Percentiles rank a stretch among this genome's conserved stretches.
These are phyloP conservation scores for Tenthredo notha DNA, from an alignment of 2,888 invertebrate species.

Conservation along the genomic window DNA sequence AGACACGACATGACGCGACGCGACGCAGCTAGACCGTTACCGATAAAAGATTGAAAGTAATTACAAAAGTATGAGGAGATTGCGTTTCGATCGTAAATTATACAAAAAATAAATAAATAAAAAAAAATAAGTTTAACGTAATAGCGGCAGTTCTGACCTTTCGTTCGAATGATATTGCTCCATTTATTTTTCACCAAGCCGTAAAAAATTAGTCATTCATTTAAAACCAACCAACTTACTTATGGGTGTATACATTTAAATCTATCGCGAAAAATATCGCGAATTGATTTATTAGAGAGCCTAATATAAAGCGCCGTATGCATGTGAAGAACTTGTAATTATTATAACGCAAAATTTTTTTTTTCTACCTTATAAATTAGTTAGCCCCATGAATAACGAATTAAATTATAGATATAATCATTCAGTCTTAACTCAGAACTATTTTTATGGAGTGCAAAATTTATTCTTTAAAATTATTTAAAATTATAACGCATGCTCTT, in stretches of 20 bases:
- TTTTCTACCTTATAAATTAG: neutral
- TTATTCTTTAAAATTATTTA: neutral
- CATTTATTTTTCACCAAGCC: constrained; percentile 14
- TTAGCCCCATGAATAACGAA: neutral
- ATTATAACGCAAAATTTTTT: neutral
- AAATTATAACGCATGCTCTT: neutral
- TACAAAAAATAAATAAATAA: too few relatives aligned
- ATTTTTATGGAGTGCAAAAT: neutral
- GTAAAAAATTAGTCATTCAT: neutral
- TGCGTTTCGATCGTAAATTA: constrained; percentile 21
- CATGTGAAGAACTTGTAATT: neutral
- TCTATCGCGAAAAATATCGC: neutral
- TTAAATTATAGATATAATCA: neutral
- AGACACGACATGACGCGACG: too few relatives aligned
- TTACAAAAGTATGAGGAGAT: constrained; percentile 14
- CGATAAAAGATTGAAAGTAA: constrained; percentile 19
- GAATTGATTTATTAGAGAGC: neutral
- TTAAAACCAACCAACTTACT: neutral
- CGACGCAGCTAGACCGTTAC: neutral
- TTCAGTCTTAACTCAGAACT: neutral
- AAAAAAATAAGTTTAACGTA: constrained; percentile 18
- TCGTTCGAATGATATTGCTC: constrained; percentile 8
- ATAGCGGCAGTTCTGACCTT: constrained; percentile 29
- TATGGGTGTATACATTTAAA: neutral
- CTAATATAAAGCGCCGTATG: neutral